Evolutionary conservation across 2,888 invertebrate genomes (phyloP).

Genomic region (Rosalia funebris): DNA sequence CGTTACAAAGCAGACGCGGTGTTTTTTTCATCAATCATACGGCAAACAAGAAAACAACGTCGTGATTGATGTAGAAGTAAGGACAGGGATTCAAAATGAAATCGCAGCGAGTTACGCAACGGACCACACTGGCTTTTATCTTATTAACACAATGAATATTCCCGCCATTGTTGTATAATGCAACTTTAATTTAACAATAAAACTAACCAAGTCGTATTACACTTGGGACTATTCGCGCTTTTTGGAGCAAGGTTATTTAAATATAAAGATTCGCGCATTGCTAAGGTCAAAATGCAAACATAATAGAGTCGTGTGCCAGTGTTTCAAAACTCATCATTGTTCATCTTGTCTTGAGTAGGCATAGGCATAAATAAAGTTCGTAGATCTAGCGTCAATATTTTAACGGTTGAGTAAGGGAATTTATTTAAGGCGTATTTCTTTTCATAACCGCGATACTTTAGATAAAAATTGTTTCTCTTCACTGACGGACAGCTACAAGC

Average conservation of each 20-base stretch:
- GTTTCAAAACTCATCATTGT: conserved; percentile 27
- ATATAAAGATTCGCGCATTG: conserved; percentile 31
- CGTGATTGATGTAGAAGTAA: conserved; percentile 21
- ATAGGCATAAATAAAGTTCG: background rate
- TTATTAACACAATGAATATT: conserved; percentile 37
- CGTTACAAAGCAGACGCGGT: conserved; percentile 4
- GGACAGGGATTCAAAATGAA: conserved; percentile 24
- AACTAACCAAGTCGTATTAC: conserved; percentile 44
- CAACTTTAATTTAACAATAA: conserved; percentile 42
- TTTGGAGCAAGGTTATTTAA: conserved; percentile 48
- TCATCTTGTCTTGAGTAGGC: background rate
- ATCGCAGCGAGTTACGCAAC: conserved; percentile 22
- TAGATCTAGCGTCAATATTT: conserved; percentile 8
- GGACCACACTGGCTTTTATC: conserved; percentile 13
- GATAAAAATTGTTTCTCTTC: background rate
- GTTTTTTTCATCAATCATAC: conserved; percentile 22
- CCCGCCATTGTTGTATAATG: conserved; percentile 49
- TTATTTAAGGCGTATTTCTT: too few species aligned
- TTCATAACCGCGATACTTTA: too few species aligned
- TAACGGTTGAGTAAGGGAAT: conserved; percentile 7
- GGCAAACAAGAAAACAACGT: conserved; percentile 19
- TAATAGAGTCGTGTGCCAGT: conserved; percentile 38
- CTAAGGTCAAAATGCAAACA: conserved; percentile 43
- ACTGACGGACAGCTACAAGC: conserved; percentile 13
- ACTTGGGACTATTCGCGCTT: conserved; percentile 38